Evolutionary conservation across 2,113 vertebrate genomes (phyloP), one percentile per base, ranked within the genome.

Genomic region (Nycticorax nycticorax): DNA sequence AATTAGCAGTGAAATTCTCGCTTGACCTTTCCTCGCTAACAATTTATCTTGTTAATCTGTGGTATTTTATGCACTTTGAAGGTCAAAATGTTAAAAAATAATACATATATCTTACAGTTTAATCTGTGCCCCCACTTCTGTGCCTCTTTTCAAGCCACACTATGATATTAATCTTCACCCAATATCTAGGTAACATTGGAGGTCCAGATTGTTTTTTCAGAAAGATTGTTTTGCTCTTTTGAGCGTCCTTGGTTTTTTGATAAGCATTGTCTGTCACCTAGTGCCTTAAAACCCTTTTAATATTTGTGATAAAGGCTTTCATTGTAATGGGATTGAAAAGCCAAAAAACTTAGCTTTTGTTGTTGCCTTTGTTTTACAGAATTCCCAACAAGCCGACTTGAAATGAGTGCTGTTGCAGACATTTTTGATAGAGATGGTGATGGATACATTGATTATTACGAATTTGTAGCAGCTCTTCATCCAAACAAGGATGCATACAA

Each of bases 401-500:
- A 99, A 97, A 99, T 99, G 99, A 99, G 99, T 32, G 99, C 99
- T 0, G 99, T 99, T n/a, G 99, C 99, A 15, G 99, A 99, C 96
- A 99, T 99, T 92, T 99, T 99, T 95, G 99, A 99, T 96, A 98
- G 99, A 93, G 99, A 99, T 45, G 99, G 99, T 7, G 99, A 99
- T 56, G 99, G 99, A 35, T 99, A 99, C 96, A 99, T 99, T 28
- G 99, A 99, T 97, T 99, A 99, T 93, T 99, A 99, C 1, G 99
- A 99, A 96, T 99, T 99, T 98, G 99, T 99, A 92, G 99, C 99
- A 14, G 99, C 99, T 35, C 98, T 99, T 64, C 99, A 99, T 97
- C 99, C 99, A 47, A 99, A 99, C 97, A 99, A 99, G 93, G 99
- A 99, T 23, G 99, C 99, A 0, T 99, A 99, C 96, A 99, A 99